Evolutionary conservation across 92 coral and sea anemone species (phyloP), one percentile per base, ranked within the genome.

Genomic region (Phymanthus crucifer): DNA sequence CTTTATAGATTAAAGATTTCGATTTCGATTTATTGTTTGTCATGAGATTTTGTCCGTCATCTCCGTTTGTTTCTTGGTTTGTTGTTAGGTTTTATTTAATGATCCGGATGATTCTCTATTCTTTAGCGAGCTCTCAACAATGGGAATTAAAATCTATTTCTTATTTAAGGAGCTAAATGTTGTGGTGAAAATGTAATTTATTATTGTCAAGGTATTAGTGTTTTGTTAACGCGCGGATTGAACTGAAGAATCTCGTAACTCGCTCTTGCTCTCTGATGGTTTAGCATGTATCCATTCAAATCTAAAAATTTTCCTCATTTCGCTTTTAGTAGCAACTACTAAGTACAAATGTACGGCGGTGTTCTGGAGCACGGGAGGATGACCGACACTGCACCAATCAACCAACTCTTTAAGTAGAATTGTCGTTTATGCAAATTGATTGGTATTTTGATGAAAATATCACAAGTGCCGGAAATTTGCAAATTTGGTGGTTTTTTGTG

Each of bases 391-490:
- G 66, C 29, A 57, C 24, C 66, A 57, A 21, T 57, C 66, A 9
- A n/a, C 32, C 23, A 6, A 2, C 16, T 24, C 0, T 43, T 61
- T 18, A 61, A 17, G 33, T 26, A 61, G 34, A 6, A 29, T 61
- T 61, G 3, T 3, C 34, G 3, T 61, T 61, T 61, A 61, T 61
- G 36, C 68, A 61, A 61, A 61, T 61, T 61, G 68, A 57, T 29
- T n/a, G 13, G 68, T 61, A 29, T 61, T 61, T 61, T 27, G 34
- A 61, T 61, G 68, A 27, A 61, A 61, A 61, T 61, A 19, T 34
- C 68, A 27, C 34, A 27, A 61, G 68, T 61, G 68, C 68, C 68
- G 68, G 68, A 61, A 61, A 61, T 61, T 2, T 61, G 34, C 13
- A 61, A 24, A 61, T 12, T 12, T 61, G 36, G 29, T 54, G 64